A percentile compares a stretch with the other conserved stretches of the same genome.
Conservation (phyloP, 1,140 invertebrate genomes). For the Drosophila ambigua region DNA sequence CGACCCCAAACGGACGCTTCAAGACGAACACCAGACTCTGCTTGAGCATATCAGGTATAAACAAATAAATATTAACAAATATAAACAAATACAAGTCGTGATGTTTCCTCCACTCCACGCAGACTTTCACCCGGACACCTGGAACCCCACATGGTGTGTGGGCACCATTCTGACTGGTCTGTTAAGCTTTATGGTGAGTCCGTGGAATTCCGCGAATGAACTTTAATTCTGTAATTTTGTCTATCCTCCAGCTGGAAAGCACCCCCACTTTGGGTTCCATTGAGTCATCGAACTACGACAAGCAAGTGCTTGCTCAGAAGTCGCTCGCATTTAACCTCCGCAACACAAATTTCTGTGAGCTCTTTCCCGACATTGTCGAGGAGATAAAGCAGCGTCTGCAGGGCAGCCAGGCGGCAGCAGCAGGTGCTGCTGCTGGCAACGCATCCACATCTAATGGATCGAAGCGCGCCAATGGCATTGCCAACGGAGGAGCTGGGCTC, state of each 20-base stretch:
- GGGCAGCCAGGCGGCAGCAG: conserved; percentile 43
- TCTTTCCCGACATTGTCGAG: conserved; percentile 78
- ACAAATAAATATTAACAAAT: too few species aligned
- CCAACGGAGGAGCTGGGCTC: conserved; percentile 37
- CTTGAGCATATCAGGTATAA: conserved; percentile 92
- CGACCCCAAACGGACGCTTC: conserved; percentile 97
- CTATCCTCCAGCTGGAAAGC: conserved; percentile 88
- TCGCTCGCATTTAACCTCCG: conserved; percentile 96
- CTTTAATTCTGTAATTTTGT: not conserved
- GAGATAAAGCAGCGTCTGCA: conserved; percentile 73
- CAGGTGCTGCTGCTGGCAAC: conserved; percentile 1
- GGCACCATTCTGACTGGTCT: conserved; percentile 97
- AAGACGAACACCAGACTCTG: conserved; percentile 96
- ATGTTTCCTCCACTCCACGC: conserved; percentile 1
- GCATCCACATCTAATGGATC: conserved; percentile 34
- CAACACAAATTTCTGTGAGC: conserved; percentile 90
- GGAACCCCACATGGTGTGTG: conserved; percentile 99
- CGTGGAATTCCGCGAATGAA: not conserved
- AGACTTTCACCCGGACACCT: conserved; percentile 99
- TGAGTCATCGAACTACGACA: conserved; percentile 95
- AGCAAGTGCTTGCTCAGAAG: conserved; percentile 92
- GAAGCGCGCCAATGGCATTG: conserved; percentile 46
- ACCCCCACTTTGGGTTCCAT: conserved; percentile 98
- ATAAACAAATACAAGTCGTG: not conserved
- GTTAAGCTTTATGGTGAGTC: conserved; percentile 91